These are phyloP conservation scores for Manis crassicaudata DNA, from an alignment of 2,797 vertebrate genomes.

Conservation along the genomic window DNA sequence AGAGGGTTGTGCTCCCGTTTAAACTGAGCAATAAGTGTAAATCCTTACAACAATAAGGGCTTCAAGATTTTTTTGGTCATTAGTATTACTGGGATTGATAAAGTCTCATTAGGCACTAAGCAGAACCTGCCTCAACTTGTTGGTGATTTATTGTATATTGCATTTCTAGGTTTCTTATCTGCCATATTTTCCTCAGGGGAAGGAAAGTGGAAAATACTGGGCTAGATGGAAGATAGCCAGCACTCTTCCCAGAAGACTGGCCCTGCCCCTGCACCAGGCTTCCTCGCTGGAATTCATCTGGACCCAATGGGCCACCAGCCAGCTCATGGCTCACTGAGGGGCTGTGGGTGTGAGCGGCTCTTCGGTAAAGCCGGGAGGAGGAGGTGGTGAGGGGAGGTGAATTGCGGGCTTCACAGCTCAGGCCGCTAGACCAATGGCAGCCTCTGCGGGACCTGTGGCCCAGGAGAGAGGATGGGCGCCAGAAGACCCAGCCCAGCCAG, in stretches of 20 bases:
- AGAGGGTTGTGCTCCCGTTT: background rate
- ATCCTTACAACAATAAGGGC: background rate
- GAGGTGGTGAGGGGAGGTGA: background rate
- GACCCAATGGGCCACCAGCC: background rate
- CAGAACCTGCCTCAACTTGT: background rate
- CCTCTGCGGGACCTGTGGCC: background rate
- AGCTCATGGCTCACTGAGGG: background rate
- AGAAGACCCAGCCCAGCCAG: background rate
- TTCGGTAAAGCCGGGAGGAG: background rate
- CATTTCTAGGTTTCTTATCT: background rate
- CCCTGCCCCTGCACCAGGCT: background rate
- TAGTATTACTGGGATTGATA: background rate
- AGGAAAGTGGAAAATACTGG: background rate
- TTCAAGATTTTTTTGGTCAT: background rate
- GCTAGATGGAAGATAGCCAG: background rate
- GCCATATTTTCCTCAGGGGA: background rate
- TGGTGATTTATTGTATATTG: background rate
- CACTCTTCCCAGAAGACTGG: background rate
- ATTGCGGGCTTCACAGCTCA: rapidly evolving
- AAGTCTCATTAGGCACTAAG: background rate
- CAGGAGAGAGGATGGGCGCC: background rate
- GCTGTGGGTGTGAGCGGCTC: background rate
- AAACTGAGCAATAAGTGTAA: background rate
- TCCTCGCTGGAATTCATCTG: background rate
- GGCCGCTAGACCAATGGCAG: background rate